These are phyloP conservation scores for Hydra vulgaris DNA, from an alignment of 30 jellyfish, hydroid and myxozoan genomes.

Conservation along the genomic window DNA sequence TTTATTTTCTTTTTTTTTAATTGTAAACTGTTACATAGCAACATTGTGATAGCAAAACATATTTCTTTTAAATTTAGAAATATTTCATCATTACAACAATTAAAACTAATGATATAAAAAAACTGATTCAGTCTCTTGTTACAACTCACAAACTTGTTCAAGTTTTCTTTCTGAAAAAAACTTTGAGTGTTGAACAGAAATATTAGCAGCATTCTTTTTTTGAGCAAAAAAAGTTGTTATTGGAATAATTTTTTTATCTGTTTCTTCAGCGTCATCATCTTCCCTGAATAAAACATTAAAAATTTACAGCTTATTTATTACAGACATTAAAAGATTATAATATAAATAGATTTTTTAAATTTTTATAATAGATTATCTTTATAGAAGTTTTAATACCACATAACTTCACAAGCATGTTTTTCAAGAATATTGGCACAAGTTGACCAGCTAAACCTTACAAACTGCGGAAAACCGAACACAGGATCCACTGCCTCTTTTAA, in stretches of 20 bases:
- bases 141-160: constrained; percentile 43
- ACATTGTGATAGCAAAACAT: too few relatives aligned
- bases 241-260: constrained; percentile 51
- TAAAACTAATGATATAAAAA: too few relatives aligned
- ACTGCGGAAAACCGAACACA: constrained; percentile 81
- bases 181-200: constrained; percentile 33
- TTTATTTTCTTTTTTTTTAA: too few relatives aligned
- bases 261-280: constrained; percentile 68
- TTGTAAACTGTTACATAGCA: too few relatives aligned
- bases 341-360: too few relatives aligned
- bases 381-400: constrained; percentile 36
- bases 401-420: constrained; percentile 43
- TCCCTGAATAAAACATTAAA: constrained; percentile 3
- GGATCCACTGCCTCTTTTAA: constrained; percentile 59
- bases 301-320: background rate
- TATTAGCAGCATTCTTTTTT: constrained; percentile 3
- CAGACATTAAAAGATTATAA: too few relatives aligned
- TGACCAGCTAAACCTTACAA: constrained; percentile 96
- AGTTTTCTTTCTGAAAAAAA: constrained; percentile 67
- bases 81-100: too few relatives aligned
- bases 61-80: too few relatives aligned
- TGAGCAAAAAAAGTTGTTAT: constrained; percentile 65
- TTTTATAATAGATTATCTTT: too few relatives aligned
- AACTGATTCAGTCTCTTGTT: too few relatives aligned
- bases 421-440: constrained; percentile 61